phyloP scores from a whole-genome alignment of 2,113 vertebrate genomes.

The Petroica traversi region DNA sequence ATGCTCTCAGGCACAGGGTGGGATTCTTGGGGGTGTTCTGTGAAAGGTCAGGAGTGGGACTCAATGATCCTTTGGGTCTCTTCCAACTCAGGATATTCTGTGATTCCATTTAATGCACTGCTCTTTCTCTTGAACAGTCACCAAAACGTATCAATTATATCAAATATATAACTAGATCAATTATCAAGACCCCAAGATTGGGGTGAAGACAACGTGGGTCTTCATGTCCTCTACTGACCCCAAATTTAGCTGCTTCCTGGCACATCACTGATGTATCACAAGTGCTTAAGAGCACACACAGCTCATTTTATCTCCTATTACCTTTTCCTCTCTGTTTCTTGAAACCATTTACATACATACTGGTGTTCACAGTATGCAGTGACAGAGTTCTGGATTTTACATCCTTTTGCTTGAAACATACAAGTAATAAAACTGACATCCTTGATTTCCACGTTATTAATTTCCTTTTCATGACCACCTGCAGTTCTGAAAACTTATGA shows the following conservation, averaged over 20 bases:
- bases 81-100: background rate
- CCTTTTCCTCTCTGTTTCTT: background rate
- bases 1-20: too few relatives aligned
- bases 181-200: accelerated
- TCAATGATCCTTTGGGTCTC: background rate
- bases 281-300: background rate
- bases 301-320: background rate
- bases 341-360: accelerated
- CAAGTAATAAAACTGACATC: background rate
- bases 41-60: background rate
- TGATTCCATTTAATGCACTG: background rate
- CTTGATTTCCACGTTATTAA: background rate
- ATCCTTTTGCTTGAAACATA: background rate
- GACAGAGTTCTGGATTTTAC: background rate
- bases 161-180: too few relatives aligned
- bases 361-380: background rate
- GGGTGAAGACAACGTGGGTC: background rate
- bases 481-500: accelerated
- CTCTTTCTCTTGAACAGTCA: background rate
- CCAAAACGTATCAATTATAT: background rate
- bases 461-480: background rate
- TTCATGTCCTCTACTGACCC: background rate
- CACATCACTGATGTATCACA: background rate
- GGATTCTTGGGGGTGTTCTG: background rate
- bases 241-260: background rate